These are phyloP conservation scores for Pheosia tremula DNA, from an alignment of 2,888 invertebrate species.

Conservation along the genomic window DNA sequence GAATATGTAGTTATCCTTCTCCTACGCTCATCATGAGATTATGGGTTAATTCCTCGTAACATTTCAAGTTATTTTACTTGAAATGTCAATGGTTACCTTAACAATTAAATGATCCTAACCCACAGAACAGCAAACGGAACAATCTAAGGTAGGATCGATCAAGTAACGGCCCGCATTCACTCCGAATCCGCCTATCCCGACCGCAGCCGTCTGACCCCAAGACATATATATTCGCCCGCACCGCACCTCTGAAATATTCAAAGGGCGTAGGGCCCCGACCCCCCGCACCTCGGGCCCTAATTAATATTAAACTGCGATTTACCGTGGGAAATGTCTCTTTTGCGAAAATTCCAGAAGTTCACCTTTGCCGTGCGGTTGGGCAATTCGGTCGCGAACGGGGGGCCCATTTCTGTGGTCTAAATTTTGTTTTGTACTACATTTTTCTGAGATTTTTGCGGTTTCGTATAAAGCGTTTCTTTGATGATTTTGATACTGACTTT, in stretches of 20 bases:
- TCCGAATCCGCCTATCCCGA: slow-evolving; percentile 18
- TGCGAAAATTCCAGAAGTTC: slow-evolving; percentile 10
- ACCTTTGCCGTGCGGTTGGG: neutral
- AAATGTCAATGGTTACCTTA: neutral
- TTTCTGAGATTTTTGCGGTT: neutral
- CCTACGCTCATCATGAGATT: too few relatives aligned
- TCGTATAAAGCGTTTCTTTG: too few relatives aligned
- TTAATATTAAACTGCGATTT: slow-evolving; percentile 60
- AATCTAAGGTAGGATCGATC: slow-evolving; percentile 22
- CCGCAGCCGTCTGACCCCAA: slow-evolving; percentile 20
- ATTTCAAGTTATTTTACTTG: too few relatives aligned
- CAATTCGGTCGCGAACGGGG: slow-evolving; percentile 14
- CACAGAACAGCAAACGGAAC: slow-evolving; percentile 10
- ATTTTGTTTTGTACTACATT: neutral
- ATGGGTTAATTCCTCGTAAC: too few relatives aligned
- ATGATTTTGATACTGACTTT: too few relatives aligned
- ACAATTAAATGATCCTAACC: slow-evolving; percentile 6
- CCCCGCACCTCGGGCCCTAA: slow-evolving; percentile 39
- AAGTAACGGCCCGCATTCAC: slow-evolving; percentile 30
- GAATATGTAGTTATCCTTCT: too few relatives aligned
- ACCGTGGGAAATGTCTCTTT: slow-evolving; percentile 37
- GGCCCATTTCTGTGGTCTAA: slow-evolving; percentile 16
- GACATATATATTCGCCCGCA: slow-evolving; percentile 1
- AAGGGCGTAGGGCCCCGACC: slow-evolving; percentile 44
- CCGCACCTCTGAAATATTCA: slow-evolving; percentile 57